These are phyloP conservation scores for Murina feae DNA, from an alignment of 2,113 vertebrate genomes.

Conservation along the genomic window DNA sequence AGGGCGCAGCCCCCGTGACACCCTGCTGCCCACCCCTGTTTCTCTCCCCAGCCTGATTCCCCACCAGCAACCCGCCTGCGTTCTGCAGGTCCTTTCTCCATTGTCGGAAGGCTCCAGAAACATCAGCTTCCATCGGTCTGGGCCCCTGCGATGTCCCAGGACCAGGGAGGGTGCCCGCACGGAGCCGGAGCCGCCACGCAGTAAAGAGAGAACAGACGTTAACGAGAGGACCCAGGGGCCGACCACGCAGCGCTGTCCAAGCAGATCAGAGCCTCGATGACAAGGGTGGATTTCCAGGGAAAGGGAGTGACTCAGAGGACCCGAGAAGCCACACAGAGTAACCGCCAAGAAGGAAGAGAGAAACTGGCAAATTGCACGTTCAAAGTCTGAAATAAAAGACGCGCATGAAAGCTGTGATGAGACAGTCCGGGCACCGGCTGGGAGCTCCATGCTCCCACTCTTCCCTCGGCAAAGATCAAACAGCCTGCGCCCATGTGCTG, in stretches of 20 bases:
- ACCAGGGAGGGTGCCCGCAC: accelerated
- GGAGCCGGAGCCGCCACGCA: too few relatives aligned
- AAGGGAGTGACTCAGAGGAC: not conserved
- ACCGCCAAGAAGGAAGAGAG: not conserved
- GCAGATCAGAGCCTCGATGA: accelerated
- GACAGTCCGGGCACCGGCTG: accelerated
- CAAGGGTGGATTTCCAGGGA: not conserved
- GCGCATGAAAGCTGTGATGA: accelerated
- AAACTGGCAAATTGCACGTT: not conserved
- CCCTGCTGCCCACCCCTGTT: not conserved
- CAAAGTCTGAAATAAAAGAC: not conserved
- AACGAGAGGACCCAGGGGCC: not conserved
- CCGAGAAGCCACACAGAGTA: not conserved
- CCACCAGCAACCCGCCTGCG: not conserved
- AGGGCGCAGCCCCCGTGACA: not conserved
- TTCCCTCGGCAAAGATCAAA: accelerated
- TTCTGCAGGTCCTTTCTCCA: accelerated
- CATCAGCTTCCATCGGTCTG: accelerated
- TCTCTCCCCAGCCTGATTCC: not conserved
- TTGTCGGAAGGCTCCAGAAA: not conserved
- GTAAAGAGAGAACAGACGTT: not conserved
- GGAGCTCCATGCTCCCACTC: accelerated
- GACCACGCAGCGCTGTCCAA: accelerated
- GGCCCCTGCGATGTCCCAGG: accelerated
- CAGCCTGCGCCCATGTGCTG: accelerated